Conservation (phyloP, 2,113 vertebrate genomes). For the Podarcis cretensis region DNA sequence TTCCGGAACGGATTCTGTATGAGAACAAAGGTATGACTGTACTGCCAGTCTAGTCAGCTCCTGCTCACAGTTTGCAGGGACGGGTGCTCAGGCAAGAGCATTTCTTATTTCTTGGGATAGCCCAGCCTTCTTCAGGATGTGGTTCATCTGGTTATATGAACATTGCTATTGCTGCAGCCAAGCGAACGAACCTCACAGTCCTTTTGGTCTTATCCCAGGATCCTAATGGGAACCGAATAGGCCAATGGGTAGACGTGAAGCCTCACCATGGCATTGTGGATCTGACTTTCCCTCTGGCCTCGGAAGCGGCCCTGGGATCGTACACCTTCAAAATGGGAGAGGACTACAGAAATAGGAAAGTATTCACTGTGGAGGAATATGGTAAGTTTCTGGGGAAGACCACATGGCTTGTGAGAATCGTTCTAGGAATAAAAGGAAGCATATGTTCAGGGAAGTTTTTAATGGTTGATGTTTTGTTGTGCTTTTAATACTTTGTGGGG, state of each 20-base stretch:
- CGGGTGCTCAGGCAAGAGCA: too few species aligned
- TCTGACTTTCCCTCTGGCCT: conserved; percentile 64
- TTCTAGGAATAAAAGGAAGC: too few species aligned
- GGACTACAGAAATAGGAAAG: background rate
- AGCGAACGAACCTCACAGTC: background rate
- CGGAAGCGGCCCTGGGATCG: conserved; percentile 53
- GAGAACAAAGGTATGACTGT: too few species aligned
- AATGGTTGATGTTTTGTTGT: too few species aligned
- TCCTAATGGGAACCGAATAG: conserved; percentile 60
- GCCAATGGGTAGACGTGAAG: conserved; percentile 67
- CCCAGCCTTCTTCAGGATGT: background rate
- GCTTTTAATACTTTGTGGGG: too few species aligned
- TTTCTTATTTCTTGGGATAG: too few species aligned
- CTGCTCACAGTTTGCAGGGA: too few species aligned
- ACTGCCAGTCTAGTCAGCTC: too few species aligned
- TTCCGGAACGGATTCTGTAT: too few species aligned
- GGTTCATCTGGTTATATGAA: background rate
- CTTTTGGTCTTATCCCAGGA: conserved; percentile 50
- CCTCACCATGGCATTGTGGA: conserved; percentile 67
- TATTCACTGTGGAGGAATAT: conserved; percentile 65
- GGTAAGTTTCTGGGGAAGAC: conserved; percentile 48
- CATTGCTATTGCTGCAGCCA: background rate
- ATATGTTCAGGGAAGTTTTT: too few species aligned
- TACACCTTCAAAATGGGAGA: conserved; percentile 62
- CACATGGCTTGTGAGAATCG: background rate